Evolutionary conservation across 2,888 invertebrate genomes (phyloP), one percentile per base, ranked within the genome.

Genomic region (Chorisops tibialis): DNA sequence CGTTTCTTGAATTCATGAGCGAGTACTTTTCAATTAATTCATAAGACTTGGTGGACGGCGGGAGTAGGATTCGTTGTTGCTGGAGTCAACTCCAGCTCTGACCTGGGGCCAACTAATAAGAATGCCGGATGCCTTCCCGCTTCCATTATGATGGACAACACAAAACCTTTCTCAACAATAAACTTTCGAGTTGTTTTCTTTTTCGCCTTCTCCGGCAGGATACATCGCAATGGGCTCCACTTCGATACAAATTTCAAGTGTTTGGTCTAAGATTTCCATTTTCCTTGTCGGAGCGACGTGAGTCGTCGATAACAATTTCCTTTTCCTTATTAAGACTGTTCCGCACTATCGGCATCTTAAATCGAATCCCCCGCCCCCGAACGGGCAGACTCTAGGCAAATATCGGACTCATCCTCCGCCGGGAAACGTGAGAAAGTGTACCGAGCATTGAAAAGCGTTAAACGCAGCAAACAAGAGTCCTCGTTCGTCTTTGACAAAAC

Each of bases 1-100:
- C 56, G 45, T 56, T 43, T 43, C 30, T 14, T 56, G 56, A 56
- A 56, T 56, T 24, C 56, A 56, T 56, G 56, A 56, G 56, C 24
- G 56, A 56, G 43, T 45, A 30, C 30, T 39, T 45, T 56, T 30
- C 54, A 43, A 41, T 54, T 56, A 56, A 56, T 56, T 56, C 45
- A 56, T 56, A 30, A 50, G 11, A 35, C 5, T 35, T 50, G n/a
- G 12, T n/a, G n/a, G n/a, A n/a, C n/a, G 18, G 14, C 49, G 7
- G 16, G 16, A 14, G 14, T 30, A 30, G 30, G 30, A 30, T 30
- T 30, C 30, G 30, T 30, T 5, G 30, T 30, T 30, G 24, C n/a
- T 30, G 30, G 30, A 30, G 9, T 7, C 9, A 30, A 1, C 9
- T 30, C 30, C 30, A 30, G 30, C 30, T 7, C 30, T 7, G 30